Base-by-base conservation (phyloP, 2,113 vertebrate genomes). In the Zosterops lateralis region DNA sequence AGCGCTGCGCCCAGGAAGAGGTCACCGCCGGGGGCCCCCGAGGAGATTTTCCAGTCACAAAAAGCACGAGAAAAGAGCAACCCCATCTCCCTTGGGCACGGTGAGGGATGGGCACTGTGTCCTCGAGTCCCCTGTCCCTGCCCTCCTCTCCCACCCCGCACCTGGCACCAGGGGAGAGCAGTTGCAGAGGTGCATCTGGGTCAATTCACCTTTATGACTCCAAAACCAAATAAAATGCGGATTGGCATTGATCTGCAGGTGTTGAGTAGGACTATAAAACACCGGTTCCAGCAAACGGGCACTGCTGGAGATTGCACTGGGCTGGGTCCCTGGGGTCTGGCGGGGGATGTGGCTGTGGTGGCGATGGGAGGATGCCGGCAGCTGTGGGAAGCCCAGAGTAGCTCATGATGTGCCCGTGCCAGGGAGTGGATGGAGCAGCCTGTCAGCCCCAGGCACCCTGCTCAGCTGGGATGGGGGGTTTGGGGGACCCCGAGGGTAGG, bases 31-130 rank as follows among this genome's bases (percentile, higher is more conserved):
- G 92, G 68, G 91, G 84, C 92, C 87, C 86, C 92, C 20, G 31
- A 32, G 57, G 83, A 95, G 96, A 94, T 96, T 95, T 91, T 62
- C 71, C 1, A 36, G 74, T 81, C 83, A 91, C 91, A 96, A 97
- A 95, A 96, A 93, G 90, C 20, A 4, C 19, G 62, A 95, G 94
- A 97, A 97, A 97, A 97, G 96, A 97, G 96, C 96, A 97, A 95
- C 95, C 85, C 77, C n/a, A 3, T 36, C 70, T 79, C 87, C 80
- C 65, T 42, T 3, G 8, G 74, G 56, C 12, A 28, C 1, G 0
- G 32, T 1, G 5, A 81, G 53, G 73, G 60, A 28, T 5, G 21
- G 65, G 65, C 56, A 22, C 51, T 0, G 6, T 62, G 56, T 77
- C 34, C 61, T 9, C 2, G 19, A 40, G 83, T 82, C 36, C 56